Base-by-base conservation (phyloP, 2,113 vertebrate species). In the Tauraco erythrolophus region DNA sequence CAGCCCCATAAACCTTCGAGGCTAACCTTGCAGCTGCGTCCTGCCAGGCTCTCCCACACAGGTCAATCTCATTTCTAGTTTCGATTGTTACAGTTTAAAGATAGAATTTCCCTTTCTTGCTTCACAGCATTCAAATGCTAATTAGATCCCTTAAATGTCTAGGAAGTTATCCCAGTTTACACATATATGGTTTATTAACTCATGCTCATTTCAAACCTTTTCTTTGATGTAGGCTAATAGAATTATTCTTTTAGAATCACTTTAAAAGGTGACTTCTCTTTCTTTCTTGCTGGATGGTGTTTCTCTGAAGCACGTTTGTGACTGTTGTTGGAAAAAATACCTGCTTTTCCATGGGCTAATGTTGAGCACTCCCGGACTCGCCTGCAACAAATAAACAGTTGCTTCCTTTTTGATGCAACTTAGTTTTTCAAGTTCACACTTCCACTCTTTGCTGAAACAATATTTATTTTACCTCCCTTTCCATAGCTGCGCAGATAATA, bases 91-190 rank as follows among this genome's bases (percentile, higher is more conserved):
- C 79, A 94, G 80, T 96, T 92, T 93, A 94, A 92, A 96, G 92
- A 91, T 24, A 89, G 86, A 94, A 79, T 95, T 97, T 96, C 77
- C 77, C 57, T 96, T 96, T 96, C 89, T 95, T 95, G 77, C 87
- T 95, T 94, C 84, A 79, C 35, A 79, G 91, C 80, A 94, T 96
- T 97, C 91, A 97, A 95, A 97, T 95, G 95, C 91, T 96, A 96
- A 97, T 94, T 78, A 92, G 89, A 33, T 82, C 28, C 89, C 92
- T 95, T 95, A 94, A 95, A 95, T 69, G 79, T 61, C 92, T 78
- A 95, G 95, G 89, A 97, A 96, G 94, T 96, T 91, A 94, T 94
- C 80, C 92, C 80, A 91, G 92, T 96, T 97, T 97, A 96, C 89
- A 97, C 95, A 77, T 92, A 91, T 35, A 84, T 89, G 89, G 69